A percentile compares a stretch with the other conserved stretches of the same genome.
Evolutionary conservation across 1,140 invertebrate species (phyloP).

Genomic region (Vanessa atalanta): DNA sequence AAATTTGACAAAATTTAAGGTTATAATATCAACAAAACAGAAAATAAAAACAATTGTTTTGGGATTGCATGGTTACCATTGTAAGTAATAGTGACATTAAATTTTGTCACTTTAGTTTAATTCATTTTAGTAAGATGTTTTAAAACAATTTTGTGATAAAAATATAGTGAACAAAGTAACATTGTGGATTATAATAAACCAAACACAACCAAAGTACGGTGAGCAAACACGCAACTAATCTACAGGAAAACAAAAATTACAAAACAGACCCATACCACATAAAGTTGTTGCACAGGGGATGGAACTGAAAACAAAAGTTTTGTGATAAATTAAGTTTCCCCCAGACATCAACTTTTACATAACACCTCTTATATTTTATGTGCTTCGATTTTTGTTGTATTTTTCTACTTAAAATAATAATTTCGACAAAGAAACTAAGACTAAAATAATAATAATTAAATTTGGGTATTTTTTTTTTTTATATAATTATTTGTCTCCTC

Average conservation of each 20-base stretch:
- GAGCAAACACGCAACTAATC: constrained; percentile 19
- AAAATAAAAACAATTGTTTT: not conserved
- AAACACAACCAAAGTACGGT: constrained; percentile 29
- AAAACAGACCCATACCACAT: constrained; percentile 42
- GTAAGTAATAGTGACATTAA: not conserved
- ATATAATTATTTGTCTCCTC: not conserved
- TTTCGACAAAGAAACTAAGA: constrained; percentile 1
- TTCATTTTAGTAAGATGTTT: not conserved
- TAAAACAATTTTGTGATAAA: constrained; percentile 13
- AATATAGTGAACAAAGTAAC: constrained; percentile 11
- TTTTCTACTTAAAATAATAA: constrained; percentile 10
- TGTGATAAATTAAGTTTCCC: constrained; percentile 26
- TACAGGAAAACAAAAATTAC: constrained; percentile 27
- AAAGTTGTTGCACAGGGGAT: constrained; percentile 39
- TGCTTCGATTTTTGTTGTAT: not conserved
- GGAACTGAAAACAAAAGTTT: constrained; percentile 44
- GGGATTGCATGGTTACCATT: too few relatives aligned
- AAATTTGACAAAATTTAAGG: constrained; percentile 6
- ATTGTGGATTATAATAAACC: constrained; percentile 16
- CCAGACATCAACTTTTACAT: constrained; percentile 29
- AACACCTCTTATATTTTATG: not conserved
- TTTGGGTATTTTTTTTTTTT: not conserved
- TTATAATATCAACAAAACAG: not conserved
- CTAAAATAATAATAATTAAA: constrained; percentile 7
- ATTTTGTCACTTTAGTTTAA: constrained; percentile 9